Evolutionary conservation across 2,797 vertebrate species (phyloP), one percentile per base, ranked within the genome.

Genomic region (Malacoctenus gilli): DNA sequence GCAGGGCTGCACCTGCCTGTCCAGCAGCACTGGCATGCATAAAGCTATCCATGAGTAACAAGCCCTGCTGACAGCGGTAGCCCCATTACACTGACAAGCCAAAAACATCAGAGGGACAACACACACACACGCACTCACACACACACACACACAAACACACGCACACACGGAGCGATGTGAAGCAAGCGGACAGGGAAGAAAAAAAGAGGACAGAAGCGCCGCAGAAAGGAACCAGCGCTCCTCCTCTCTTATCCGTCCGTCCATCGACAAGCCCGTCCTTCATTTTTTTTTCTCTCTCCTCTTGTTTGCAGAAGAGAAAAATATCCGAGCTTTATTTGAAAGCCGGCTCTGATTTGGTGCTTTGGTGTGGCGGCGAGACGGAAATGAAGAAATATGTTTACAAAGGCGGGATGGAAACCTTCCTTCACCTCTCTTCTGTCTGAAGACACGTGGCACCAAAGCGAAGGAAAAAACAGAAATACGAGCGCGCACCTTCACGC

Each of bases 51-150:
- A 80, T 83, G 76, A 87, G 83, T 78, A 85, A 72, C 74, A 80
- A 80, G 77, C 82, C 63, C 67, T 77, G 67, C 84, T 89, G 87
- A 89, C 87, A 89, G 87, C 82, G 75, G 70, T 87, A 85, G 81
- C 76, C 80, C 85, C 85, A 90, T 89, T 87, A 84, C 86, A 81
- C 79, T 87, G 88, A 91, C 88, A 91, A 87, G 83, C 84, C 84
- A 78, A 86, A 86, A 88, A 87, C 85, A 87, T 85, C 75, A 85
- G 75, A 83, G 75, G 44, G 19, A 52, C 5, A 42, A 25, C 30
- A 32, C 30, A 32, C 49, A 74, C 52, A 47, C 52, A 40, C 53
- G 47, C 16, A 66, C 30, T 34, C 16, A 46, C 48, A 51, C 5
- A 42, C 53, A 67, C 48, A 69, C 43, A 68, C 52, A 68, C 30